Conservation (phyloP, 1,140 invertebrate genomes). For the Drosophila lini region DNA sequence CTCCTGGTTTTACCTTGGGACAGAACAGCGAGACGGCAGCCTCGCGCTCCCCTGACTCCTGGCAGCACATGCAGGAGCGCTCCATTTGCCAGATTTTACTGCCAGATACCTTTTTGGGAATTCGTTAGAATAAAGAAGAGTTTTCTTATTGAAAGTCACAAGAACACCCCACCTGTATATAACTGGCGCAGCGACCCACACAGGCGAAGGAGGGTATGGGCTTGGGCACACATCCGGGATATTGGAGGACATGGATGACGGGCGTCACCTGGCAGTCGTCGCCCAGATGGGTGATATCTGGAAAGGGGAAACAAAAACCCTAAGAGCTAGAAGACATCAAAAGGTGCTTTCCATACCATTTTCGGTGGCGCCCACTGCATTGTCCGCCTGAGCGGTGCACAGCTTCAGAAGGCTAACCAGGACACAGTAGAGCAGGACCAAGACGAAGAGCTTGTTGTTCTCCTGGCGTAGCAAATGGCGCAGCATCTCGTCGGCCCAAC, state of each 20-base stretch:
- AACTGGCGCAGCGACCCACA: constrained; percentile 94
- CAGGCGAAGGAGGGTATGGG: constrained; percentile 97
- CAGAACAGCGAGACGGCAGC: constrained; percentile 94
- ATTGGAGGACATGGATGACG: constrained; percentile 95
- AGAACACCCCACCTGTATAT: constrained; percentile 90
- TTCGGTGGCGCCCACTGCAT: constrained; percentile 49
- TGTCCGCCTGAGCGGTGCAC: constrained; percentile 66
- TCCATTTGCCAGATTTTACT: constrained; percentile 99
- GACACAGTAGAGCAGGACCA: constrained; percentile 70
- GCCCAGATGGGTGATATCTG: constrained; percentile 83
- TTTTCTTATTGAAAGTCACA: not conserved
- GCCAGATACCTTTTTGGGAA: constrained; percentile 91
- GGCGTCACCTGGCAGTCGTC: constrained; percentile 96
- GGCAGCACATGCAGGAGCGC: constrained; percentile 96
- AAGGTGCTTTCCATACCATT: constrained; percentile 42
- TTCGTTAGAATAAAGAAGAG: not conserved
- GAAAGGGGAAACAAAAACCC: constrained; percentile 13
- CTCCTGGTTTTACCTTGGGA: constrained; percentile 93
- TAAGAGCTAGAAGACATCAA: not conserved
- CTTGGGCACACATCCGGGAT: constrained; percentile 96
- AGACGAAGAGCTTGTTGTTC: constrained; percentile 63
- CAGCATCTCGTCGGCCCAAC: constrained; percentile 60
- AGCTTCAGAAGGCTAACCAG: constrained; percentile 66
- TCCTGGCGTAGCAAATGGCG: constrained; percentile 63
- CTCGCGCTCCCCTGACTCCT: constrained; percentile 96